Evolutionary conservation across 2,797 vertebrate species (phyloP), one percentile per base, ranked within the genome.

Genomic region (Bradypodion ventrale): DNA sequence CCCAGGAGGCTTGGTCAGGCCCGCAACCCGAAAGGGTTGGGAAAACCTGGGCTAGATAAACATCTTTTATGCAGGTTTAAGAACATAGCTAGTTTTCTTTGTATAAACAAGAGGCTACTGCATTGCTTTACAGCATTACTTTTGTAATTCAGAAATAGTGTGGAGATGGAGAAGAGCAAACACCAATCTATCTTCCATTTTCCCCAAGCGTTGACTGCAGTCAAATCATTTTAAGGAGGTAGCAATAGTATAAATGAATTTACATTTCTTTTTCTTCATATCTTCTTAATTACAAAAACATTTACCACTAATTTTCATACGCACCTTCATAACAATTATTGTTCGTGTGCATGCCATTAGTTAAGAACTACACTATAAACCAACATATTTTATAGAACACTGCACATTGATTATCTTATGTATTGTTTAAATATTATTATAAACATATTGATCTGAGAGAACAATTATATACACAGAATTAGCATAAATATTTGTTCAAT

Each of bases 371-470:
- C 82, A 88, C 92, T 92, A 87, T 88, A 85, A 90, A 7, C 92
- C 89, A 90, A 85, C 83, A 46, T 89, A 89, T 94, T 94, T 94
- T 87, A 87, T 89, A 91, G 89, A 93, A 94, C 94, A 91, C 86
- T 84, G 89, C 87, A 94, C 92, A 88, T 90, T 94, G 88, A 92
- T 83, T 88, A 90, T 90, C 78, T 93, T 94, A 90, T n/a, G n/a
- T 87, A 87, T 91, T 92, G 88, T 89, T 96, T 95, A 96, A 95
- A 96, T 96, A 96, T 85, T 81, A 62, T 91, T 93, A 92, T 81
- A 87, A 93, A 92, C 70, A 74, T 76, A 29, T 93, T 94, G 52
- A 56, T 56, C 90, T 63, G 81, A 80, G 65, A 94, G 56, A 44
- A 91, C 87, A 86, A 88, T 49, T 90, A 74, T 84, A 74, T 49